Conservation (phyloP, 30 jellyfish, hydroid and myxozoan species). For the Pelagia noctiluca region DNA sequence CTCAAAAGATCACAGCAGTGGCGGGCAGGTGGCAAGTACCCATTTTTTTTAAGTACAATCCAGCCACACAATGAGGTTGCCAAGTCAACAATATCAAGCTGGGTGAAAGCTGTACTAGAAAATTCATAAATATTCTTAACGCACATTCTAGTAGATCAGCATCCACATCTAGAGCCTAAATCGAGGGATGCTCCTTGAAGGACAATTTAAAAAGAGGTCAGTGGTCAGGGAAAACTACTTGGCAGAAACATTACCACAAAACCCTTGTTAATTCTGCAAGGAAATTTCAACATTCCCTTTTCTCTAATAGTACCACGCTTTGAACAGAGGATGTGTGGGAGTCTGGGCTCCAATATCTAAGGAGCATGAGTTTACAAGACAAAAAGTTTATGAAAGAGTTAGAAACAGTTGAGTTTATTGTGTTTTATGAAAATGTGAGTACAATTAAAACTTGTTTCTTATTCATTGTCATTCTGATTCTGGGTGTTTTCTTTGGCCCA, state of each 20-base stretch:
- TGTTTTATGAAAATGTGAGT: not conserved
- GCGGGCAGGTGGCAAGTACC: conserved; percentile 30
- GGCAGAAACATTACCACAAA: conserved; percentile 49
- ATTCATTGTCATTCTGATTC: too few species aligned
- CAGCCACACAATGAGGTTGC: conserved; percentile 14
- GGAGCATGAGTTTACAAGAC: not conserved
- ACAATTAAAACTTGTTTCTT: not conserved
- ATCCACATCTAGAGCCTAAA: conserved; percentile 32
- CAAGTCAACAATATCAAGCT: conserved; percentile 18
- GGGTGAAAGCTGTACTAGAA: conserved; percentile 21
- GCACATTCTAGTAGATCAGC: conserved; percentile 47
- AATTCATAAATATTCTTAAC: not conserved
- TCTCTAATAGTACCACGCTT: not conserved
- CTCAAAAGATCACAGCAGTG: conserved; percentile 23
- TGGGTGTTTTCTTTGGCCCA: not conserved
- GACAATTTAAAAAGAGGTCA: conserved; percentile 58
- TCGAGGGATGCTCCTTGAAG: conserved; percentile 13
- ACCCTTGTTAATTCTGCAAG: conserved; percentile 12
- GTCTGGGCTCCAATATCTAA: conserved; percentile 5
- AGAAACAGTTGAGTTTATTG: too few species aligned
- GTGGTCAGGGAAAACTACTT: conserved; percentile 63
- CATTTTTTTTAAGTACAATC: conserved; percentile 3
- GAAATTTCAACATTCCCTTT: not conserved
- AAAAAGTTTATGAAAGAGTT: too few species aligned
- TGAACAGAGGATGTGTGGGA: conserved; percentile 1